Evolutionary conservation across 2,888 invertebrate genomes (phyloP).

Genomic region (Noctua fimbriata): DNA sequence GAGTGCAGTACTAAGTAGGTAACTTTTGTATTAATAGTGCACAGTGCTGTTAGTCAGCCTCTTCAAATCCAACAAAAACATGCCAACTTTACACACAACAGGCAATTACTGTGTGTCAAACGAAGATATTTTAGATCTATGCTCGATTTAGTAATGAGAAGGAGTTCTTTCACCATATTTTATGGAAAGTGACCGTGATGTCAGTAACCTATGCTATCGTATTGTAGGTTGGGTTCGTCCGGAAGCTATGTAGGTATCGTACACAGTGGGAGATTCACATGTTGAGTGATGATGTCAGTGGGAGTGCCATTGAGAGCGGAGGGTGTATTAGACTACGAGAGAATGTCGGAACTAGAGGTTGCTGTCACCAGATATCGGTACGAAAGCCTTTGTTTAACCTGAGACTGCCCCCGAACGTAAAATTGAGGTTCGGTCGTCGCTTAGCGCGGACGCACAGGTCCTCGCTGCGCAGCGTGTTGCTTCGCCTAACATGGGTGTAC

Average conservation of each 20-base stretch:
- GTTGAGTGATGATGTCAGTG: constrained; percentile 81
- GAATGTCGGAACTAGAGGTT: constrained; percentile 74
- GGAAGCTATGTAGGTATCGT: constrained; percentile 82
- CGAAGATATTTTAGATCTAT: constrained; percentile 86
- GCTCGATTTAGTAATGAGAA: constrained; percentile 68
- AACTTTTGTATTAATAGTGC: constrained; percentile 83
- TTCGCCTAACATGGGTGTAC: constrained; percentile 87
- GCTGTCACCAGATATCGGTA: constrained; percentile 87
- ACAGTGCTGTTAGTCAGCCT: constrained; percentile 89
- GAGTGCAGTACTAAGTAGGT: constrained; percentile 83
- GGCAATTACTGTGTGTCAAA: constrained; percentile 84
- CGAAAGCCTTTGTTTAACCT: constrained; percentile 88
- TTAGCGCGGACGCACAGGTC: constrained; percentile 82
- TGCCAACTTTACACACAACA: constrained; percentile 87
- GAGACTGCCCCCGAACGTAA: constrained; percentile 89
- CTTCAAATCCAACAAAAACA: constrained; percentile 78
- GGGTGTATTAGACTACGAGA: constrained; percentile 73
- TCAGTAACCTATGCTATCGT: constrained; percentile 69
- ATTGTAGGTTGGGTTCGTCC: constrained; percentile 63
- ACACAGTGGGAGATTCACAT: constrained; percentile 82
- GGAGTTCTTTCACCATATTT: constrained; percentile 78
- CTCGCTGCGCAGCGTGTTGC: constrained; percentile 85
- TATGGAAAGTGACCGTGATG: constrained; percentile 75
- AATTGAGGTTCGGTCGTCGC: constrained; percentile 82
- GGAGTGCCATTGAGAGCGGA: constrained; percentile 77